Evolutionary conservation across 2,888 invertebrate species (phyloP).

Genomic region (Drosophila aldrichi): DNA sequence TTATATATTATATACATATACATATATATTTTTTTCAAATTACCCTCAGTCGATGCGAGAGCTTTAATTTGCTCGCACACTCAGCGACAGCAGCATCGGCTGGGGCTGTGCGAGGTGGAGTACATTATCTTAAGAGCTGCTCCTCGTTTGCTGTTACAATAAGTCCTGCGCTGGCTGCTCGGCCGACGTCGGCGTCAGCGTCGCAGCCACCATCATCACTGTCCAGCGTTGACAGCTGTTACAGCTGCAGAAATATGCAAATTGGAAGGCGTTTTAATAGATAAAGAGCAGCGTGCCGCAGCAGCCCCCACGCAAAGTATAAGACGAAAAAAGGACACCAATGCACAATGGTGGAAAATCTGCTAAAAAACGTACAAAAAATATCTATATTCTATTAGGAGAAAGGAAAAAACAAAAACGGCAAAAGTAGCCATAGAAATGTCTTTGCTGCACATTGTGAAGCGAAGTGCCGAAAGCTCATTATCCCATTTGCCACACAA

Average conservation of each 20-base stretch:
- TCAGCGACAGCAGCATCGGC: slow-evolving; percentile 32
- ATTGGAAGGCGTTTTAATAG: slow-evolving; percentile 82
- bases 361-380: slow-evolving; percentile 35
- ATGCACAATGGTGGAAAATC: slow-evolving; percentile 66
- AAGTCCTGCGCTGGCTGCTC: slow-evolving; percentile 61
- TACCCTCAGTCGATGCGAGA: slow-evolving; percentile 16
- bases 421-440: slow-evolving; percentile 64
- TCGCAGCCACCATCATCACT: slow-evolving; percentile 38
- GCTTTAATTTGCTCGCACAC: slow-evolving; percentile 70
- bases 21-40: background rate
- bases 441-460: slow-evolving; percentile 71
- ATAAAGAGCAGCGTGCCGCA: slow-evolving; percentile 76
- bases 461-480: slow-evolving; percentile 71
- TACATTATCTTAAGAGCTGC: slow-evolving; percentile 75
- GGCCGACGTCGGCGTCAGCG: slow-evolving; percentile 9
- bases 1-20: background rate
- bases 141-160: slow-evolving; percentile 62
- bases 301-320: slow-evolving; percentile 53
- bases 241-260: slow-evolving; percentile 82
- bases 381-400: slow-evolving; percentile 16
- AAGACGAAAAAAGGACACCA: slow-evolving; percentile 70
- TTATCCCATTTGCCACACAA: slow-evolving; percentile 66
- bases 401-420: slow-evolving; percentile 8
- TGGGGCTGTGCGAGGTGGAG: slow-evolving; percentile 23
- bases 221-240: slow-evolving; percentile 79